Percentiles rank a stretch among this genome's conserved stretches.
phyloP scores from a whole-genome alignment of 2,113 vertebrate species.

The Elachura formosa region DNA sequence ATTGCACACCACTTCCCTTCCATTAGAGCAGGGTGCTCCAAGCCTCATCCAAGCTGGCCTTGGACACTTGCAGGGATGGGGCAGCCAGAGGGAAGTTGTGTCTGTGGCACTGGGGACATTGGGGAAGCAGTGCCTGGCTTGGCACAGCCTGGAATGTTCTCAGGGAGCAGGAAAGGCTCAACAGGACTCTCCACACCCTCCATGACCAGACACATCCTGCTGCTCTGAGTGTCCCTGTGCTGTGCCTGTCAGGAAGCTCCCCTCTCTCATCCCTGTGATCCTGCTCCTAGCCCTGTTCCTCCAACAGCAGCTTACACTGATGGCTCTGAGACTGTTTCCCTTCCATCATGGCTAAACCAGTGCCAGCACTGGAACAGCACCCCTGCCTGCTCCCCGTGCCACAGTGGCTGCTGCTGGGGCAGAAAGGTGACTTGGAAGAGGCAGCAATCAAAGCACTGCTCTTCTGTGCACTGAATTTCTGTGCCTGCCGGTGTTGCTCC shows the following conservation, averaged over 20 bases:
- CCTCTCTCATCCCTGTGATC: not conserved
- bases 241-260: not conserved
- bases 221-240: not conserved
- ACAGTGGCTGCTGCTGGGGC: fast-evolving
- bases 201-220: not conserved
- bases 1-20: not conserved
- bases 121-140: not conserved
- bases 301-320: not conserved
- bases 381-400: not conserved
- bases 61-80: not conserved
- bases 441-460: not conserved
- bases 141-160: not conserved
- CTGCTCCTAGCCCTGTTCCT: not conserved
- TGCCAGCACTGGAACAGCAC: not conserved
- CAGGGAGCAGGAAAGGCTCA: not conserved
- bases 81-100: not conserved
- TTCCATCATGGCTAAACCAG: not conserved
- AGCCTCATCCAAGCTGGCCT: not conserved
- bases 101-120: no score
- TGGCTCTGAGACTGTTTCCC: not conserved
- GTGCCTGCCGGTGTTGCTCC: not conserved
- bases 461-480: not conserved
- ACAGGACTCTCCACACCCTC: not conserved
- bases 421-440: not conserved
- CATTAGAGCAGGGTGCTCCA: not conserved